Evolutionary conservation across 2,113 vertebrate species (phyloP), one percentile per base, ranked within the genome.

Genomic region (Daubentonia madagascariensis): DNA sequence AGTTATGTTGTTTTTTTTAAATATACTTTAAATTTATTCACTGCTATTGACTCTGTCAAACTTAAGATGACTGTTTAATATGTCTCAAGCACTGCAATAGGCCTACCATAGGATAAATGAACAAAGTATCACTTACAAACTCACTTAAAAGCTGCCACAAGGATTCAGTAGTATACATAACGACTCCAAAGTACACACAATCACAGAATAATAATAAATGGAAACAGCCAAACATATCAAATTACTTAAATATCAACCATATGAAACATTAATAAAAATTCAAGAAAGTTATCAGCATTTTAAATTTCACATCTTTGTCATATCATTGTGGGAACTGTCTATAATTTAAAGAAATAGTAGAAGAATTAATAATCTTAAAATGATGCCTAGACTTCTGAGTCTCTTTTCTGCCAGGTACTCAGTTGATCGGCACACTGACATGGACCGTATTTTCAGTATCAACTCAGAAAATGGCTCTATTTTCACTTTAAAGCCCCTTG

Each of bases 391-490:
- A 88, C 90, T 85, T 22, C 92, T 32, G 61, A 1, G 40, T 98
- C 45, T 94, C 14, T 98, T 35, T 98, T 92, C 98, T 98, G 48
- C 72, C 98, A 99, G 99, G 98, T 99, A 99, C 96, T 99, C 99
- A 94, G 99, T 99, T 65, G 99, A 99, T 98, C 99, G 99, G 9
- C 99, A 99, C 68, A 99, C 99, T 45, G 99, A 99, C 96, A 98
- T 99, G 54, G 99, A 99, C 95, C 98, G 99, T 95, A 98, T 99
- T 98, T 99, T 99, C 98, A 99, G 99, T 98, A 99, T 99, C 28
- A 98, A 99, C 88, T 99, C 99, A 73, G 99, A 99, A 96, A 99
- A 99, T 59, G 99, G 99, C 35, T 99, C 99, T 30, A 99, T 99
- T 98, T 99, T 99, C 72, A 99, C 99, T 3, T 98, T 99, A 92